phyloP scores from a whole-genome alignment of 2,888 invertebrate genomes.

The Crematogaster levior region DNA sequence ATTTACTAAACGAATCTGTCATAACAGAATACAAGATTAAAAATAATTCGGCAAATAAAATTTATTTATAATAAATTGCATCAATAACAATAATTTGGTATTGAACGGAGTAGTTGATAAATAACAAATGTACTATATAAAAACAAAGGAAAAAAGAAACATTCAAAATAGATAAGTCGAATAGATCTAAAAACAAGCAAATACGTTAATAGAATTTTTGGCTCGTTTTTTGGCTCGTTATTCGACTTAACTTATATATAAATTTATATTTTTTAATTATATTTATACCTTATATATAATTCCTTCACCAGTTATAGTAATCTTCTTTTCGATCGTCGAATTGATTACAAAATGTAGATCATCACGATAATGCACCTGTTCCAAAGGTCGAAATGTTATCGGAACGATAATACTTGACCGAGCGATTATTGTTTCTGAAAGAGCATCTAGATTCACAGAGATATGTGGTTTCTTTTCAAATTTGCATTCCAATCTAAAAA shows the following conservation, averaged over 20 bases:
- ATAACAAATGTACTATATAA: no score
- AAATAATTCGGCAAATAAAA: not conserved
- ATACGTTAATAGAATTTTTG: no score
- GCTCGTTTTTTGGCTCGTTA: no score
- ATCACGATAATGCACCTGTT: conserved; percentile 86
- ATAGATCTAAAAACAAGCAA: no score
- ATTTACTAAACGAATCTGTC: conserved; percentile 82
- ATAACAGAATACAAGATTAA: not conserved
- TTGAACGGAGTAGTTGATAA: not conserved
- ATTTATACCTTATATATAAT: conserved; percentile 77
- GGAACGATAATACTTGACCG: conserved; percentile 85
- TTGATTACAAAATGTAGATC: conserved; percentile 87
- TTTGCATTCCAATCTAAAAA: conserved; percentile 86
- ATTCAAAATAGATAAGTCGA: no score
- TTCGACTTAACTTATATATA: no score
- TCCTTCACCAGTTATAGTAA: conserved; percentile 88
- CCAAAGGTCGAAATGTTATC: conserved; percentile 88
- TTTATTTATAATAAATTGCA: not conserved
- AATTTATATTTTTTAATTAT: not conserved
- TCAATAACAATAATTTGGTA: not conserved
- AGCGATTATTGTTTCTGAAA: conserved; percentile 85
- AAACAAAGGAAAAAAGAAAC: no score
- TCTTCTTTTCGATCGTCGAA: conserved; percentile 86
- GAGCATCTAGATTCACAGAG: conserved; percentile 85
- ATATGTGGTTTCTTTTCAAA: conserved; percentile 86